phyloP scores from a whole-genome alignment of 2,113 vertebrate species.

The Catharus bicknelli region DNA sequence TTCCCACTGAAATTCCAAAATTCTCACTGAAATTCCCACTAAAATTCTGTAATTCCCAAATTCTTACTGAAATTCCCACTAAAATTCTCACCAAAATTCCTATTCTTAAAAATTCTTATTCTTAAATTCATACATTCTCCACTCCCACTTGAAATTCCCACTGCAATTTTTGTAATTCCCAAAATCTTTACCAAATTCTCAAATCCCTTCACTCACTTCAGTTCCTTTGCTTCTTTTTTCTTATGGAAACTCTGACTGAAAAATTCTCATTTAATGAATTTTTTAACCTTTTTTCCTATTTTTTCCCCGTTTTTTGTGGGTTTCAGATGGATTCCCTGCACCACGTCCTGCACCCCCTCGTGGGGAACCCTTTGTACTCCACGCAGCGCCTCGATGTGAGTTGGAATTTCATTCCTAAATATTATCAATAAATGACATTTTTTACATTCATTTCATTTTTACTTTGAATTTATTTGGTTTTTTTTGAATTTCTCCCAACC shows the following conservation, averaged over 20 bases:
- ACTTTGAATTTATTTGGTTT: too few species aligned
- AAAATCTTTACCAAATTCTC: too few species aligned
- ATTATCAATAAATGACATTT: too few species aligned
- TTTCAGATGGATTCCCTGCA: slow-evolving; percentile 64
- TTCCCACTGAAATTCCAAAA: not conserved
- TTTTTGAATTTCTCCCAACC: too few species aligned
- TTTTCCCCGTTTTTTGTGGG: not conserved
- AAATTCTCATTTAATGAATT: not conserved
- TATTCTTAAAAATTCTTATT: too few species aligned
- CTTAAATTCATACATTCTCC: too few species aligned
- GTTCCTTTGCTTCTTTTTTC: too few species aligned
- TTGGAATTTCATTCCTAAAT: not conserved
- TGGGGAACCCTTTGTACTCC: slow-evolving; percentile 60
- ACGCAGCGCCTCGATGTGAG: slow-evolving; percentile 60
- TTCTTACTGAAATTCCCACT: too few species aligned
- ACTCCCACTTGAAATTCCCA: not conserved
- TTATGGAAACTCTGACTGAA: too few species aligned
- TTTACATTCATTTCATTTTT: not conserved
- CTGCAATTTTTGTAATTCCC: not conserved
- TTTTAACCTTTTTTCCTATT: not conserved
- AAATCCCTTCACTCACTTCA: too few species aligned
- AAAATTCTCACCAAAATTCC: too few species aligned
- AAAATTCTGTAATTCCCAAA: too few species aligned
- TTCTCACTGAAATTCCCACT: not conserved
- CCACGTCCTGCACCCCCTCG: slow-evolving; percentile 29